These are phyloP conservation scores for Sphaerodactylus townsendi DNA, from an alignment of 2,113 vertebrate genomes.

Conservation along the genomic window DNA sequence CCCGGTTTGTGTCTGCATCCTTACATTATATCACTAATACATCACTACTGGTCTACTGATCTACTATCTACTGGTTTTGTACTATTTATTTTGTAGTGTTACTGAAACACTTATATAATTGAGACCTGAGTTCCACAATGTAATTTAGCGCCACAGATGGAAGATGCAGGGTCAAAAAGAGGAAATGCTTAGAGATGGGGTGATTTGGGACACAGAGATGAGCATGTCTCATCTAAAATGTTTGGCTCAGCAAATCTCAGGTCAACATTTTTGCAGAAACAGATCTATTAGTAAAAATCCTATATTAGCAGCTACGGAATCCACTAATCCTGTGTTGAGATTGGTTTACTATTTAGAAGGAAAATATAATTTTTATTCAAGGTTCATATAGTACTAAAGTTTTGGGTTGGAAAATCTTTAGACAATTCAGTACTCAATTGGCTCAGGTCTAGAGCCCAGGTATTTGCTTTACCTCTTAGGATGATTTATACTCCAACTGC, in stretches of 20 bases:
- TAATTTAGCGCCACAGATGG: not conserved
- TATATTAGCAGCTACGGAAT: not conserved
- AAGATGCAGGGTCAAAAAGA: too few species aligned
- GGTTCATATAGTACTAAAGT: conserved; percentile 7
- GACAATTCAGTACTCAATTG: conserved; percentile 49
- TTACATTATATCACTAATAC: too few species aligned
- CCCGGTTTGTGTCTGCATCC: too few species aligned
- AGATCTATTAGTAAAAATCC: not conserved
- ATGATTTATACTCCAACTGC: conserved; percentile 29
- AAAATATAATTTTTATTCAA: conserved; percentile 21
- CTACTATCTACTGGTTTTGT: not conserved
- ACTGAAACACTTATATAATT: not conserved
- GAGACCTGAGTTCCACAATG: not conserved
- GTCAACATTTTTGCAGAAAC: not conserved
- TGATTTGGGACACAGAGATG: too few species aligned
- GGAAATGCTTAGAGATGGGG: too few species aligned
- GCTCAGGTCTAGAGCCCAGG: conserved; percentile 25
- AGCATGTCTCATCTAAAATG: not conserved
- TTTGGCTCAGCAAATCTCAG: not conserved
- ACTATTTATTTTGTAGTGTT: not conserved
- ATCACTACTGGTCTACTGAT: too few species aligned
- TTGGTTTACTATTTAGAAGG: not conserved
- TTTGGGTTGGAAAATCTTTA: conserved; percentile 37
- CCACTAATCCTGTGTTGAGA: not conserved
- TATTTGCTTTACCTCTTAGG: conserved; percentile 30